Conservation (phyloP, 2,113 vertebrate genomes). For the Tragulus kanchil region DNA sequence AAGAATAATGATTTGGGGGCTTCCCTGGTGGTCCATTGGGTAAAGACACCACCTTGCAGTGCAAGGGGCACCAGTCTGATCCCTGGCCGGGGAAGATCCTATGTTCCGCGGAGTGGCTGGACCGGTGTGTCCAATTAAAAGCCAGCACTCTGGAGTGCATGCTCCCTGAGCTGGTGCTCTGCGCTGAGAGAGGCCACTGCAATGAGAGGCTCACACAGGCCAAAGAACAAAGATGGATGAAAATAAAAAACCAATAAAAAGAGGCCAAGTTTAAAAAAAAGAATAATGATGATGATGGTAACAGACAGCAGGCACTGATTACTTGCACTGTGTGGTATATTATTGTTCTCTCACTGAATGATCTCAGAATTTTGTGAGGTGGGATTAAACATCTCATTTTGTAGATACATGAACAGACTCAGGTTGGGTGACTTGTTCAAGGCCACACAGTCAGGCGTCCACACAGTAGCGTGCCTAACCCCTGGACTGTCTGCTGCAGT, state of each 20-base stretch:
- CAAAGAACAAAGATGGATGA: no score
- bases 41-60: no score
- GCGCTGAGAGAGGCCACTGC: no score
- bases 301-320: neutral
- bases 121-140: no score
- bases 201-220: no score
- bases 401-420: neutral
- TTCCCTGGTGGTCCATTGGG: no score
- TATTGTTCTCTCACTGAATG: neutral
- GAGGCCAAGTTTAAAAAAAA: neutral
- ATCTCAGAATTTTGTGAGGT: neutral
- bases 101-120: no score
- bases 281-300: neutral
- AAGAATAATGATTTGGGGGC: neutral
- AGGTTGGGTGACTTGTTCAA: neutral
- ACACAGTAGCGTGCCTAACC: neutral
- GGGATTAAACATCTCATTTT: neutral
- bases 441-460: neutral
- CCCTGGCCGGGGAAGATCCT: no score
- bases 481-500: accelerated
- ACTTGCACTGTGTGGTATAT: neutral
- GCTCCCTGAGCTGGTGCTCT: no score
- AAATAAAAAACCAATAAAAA: no score
- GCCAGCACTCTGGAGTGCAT: no score
- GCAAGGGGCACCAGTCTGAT: no score